Conservation (phyloP, 2,888 invertebrate species). For the Abrostola triplasia region DNA sequence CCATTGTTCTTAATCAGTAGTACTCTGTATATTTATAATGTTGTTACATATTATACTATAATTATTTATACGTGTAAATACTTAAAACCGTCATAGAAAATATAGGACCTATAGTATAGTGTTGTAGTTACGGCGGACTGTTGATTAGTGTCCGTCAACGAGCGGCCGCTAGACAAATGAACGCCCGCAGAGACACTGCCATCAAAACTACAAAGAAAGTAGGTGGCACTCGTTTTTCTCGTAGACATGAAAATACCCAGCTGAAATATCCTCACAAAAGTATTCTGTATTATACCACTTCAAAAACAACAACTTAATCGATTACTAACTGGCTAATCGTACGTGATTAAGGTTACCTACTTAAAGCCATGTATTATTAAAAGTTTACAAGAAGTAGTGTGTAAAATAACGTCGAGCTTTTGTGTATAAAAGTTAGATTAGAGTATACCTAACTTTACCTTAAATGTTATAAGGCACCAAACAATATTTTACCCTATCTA, state of each 20-base stretch:
- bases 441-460: no score
- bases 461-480: no score
- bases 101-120: slow-evolving; percentile 12
- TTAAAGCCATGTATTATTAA: no score
- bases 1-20: no score
- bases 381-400: no score
- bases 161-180: slow-evolving; percentile 67
- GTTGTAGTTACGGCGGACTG: slow-evolving; percentile 46
- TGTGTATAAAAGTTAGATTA: no score
- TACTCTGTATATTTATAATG: neutral
- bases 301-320: no score
- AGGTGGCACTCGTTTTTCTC: slow-evolving; percentile 61
- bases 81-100: slow-evolving; percentile 5
- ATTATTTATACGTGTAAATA: slow-evolving; percentile 5
- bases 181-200: slow-evolving; percentile 60
- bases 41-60: neutral
- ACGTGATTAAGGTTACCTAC: no score
- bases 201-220: slow-evolving; percentile 71
- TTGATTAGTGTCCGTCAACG: slow-evolving; percentile 68
- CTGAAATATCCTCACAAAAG: slow-evolving; percentile 24
- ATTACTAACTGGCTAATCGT: no score
- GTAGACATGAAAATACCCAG: slow-evolving; percentile 39
- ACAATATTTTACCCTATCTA: no score
- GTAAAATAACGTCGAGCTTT: no score
- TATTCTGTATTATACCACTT: no score